Evolutionary conservation across 2,888 invertebrate genomes (phyloP).

Genomic region (Mimumesa dahlbomi): DNA sequence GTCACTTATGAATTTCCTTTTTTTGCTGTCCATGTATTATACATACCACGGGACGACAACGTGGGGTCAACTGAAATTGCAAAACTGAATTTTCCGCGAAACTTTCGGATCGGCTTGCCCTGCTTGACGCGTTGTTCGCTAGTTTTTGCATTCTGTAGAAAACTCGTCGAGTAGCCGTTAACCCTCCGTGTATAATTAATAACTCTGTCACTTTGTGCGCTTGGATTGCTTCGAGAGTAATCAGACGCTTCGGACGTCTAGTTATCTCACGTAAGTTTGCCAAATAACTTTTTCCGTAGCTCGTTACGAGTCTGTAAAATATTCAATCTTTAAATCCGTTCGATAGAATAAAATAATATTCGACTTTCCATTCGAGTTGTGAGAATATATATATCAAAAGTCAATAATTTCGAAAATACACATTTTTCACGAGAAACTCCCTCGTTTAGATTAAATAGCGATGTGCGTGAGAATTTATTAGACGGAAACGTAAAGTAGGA

Average conservation of each 20-base stretch:
- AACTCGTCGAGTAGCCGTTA: constrained; percentile 5
- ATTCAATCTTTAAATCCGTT: too few relatives aligned
- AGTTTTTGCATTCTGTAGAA: constrained; percentile 23
- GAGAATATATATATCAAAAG: too few relatives aligned
- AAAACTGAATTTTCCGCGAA: constrained; percentile 5
- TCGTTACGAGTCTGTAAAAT: not conserved
- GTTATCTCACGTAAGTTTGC: not conserved
- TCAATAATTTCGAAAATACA: too few relatives aligned
- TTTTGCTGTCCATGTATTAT: not conserved
- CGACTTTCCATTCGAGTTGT: too few relatives aligned
- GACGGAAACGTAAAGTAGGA: too few relatives aligned
- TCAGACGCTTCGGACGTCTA: not conserved
- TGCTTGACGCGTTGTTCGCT: constrained; percentile 5
- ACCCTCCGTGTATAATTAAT: constrained; percentile 2
- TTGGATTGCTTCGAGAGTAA: not conserved
- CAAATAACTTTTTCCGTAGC: not conserved
- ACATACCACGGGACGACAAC: not conserved
- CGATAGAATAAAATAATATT: too few relatives aligned
- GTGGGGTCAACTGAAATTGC: not conserved
- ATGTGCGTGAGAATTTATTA: too few relatives aligned
- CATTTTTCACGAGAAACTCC: too few relatives aligned
- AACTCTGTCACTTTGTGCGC: not conserved
- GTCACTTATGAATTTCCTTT: not conserved
- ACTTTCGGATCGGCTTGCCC: not conserved
- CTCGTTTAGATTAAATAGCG: too few relatives aligned